phyloP scores from a whole-genome alignment of 2,113 vertebrate species.

The Protobothrops mucrosquamatus region DNA sequence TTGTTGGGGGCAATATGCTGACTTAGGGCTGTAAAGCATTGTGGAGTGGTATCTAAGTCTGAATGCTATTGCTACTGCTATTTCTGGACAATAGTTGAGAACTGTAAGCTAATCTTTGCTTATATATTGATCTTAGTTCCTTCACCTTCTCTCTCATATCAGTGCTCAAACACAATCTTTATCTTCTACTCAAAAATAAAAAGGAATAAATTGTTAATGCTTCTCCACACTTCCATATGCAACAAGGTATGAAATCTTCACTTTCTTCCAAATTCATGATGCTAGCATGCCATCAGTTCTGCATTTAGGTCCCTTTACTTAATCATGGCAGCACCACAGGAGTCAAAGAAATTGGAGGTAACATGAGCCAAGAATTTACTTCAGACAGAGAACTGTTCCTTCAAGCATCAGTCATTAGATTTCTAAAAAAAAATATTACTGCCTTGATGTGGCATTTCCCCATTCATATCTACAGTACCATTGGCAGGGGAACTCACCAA shows the following conservation, averaged over 20 bases:
- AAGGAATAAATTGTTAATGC: background rate
- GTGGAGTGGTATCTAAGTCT: background rate
- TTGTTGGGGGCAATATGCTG: background rate
- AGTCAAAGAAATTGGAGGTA: background rate
- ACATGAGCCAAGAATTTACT: background rate
- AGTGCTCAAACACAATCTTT: background rate
- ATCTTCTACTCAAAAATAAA: background rate
- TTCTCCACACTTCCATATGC: background rate
- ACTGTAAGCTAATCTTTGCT: background rate
- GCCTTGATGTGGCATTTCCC: background rate
- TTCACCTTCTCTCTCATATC: background rate
- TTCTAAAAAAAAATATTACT: background rate
- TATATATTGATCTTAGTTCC: background rate
- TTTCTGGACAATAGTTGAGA: background rate
- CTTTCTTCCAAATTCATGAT: background rate
- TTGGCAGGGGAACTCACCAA: background rate
- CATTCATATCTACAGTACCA: background rate
- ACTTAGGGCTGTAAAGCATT: background rate
- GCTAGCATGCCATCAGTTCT: background rate
- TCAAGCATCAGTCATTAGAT: background rate
- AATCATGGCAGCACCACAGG: background rate
- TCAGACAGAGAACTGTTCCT: background rate
- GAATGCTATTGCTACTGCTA: background rate
- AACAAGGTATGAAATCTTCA: background rate
- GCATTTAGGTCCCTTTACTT: background rate